Conservation (phyloP, 2,113 vertebrate genomes). For the Girardinichthys multiradiatus region DNA sequence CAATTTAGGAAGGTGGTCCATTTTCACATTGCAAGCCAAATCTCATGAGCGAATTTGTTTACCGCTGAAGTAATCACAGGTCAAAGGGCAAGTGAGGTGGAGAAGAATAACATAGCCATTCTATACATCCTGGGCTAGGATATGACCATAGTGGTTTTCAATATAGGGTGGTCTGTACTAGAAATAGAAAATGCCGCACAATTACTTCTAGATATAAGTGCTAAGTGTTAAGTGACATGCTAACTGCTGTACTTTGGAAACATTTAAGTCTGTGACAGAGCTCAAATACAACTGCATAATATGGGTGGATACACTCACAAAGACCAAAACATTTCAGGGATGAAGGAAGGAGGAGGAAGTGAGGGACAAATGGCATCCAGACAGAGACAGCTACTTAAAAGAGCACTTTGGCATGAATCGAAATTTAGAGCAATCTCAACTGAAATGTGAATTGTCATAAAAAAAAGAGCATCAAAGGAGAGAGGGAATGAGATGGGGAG, state of each 20-base stretch:
- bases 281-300: slow-evolving; percentile 32
- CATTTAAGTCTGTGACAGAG: slow-evolving; percentile 27
- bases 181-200: background rate
- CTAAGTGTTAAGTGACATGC: slow-evolving; percentile 23
- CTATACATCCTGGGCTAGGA: slow-evolving; percentile 6
- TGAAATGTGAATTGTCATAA: slow-evolving; percentile 64
- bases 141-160: background rate
- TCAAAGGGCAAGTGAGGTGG: slow-evolving; percentile 4
- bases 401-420: slow-evolving; percentile 57
- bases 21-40: slow-evolving; percentile 44
- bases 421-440: slow-evolving; percentile 69
- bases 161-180: background rate
- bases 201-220: background rate
- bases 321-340: slow-evolving; percentile 39
- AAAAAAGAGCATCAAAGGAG: slow-evolving; percentile 57
- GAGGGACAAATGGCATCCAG: slow-evolving; percentile 46
- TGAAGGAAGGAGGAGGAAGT: background rate
- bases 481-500: slow-evolving; percentile 43
- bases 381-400: slow-evolving; percentile 62
- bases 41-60: slow-evolving; percentile 35
- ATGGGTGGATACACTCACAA: slow-evolving; percentile 30
- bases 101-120: slow-evolving; percentile 30
- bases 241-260: slow-evolving; percentile 23
- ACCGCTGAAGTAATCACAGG: slow-evolving; percentile 35
- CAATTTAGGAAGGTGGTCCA: slow-evolving; percentile 16